A percentile compares a stretch with the other conserved stretches of the same genome.
Evolutionary conservation across 2,797 vertebrate genomes (phyloP).

Genomic region (Moxostoma hubbsi): DNA sequence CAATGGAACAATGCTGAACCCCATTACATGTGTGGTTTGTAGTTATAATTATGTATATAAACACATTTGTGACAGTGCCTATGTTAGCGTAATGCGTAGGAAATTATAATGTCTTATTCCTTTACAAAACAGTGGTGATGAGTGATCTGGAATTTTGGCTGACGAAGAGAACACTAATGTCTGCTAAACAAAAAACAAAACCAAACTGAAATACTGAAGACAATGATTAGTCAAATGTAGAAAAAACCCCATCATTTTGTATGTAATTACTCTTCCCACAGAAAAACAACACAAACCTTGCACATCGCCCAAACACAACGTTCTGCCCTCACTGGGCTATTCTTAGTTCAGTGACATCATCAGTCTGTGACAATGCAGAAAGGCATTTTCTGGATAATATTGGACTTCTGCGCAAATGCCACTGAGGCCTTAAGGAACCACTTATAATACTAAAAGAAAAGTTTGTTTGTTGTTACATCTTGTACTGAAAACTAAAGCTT

Average conservation of each 20-base stretch:
- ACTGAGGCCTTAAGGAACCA: conserved; percentile 2
- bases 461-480: not conserved
- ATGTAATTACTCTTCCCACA: conserved; percentile 43
- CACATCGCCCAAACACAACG: conserved; percentile 39
- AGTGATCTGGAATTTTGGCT: not conserved
- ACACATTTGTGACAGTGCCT: not conserved
- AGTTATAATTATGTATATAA: conserved; percentile 4
- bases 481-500: not conserved
- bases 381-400: conserved; percentile 76
- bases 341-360: conserved; percentile 74
- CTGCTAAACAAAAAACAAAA: conserved; percentile 29
- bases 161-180: conserved; percentile 11
- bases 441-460: not conserved
- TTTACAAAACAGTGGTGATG: not conserved
- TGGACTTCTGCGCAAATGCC: conserved; percentile 63
- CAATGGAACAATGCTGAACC: not conserved
- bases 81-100: not conserved
- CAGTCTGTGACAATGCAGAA: conserved; percentile 69
- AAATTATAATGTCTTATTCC: not conserved
- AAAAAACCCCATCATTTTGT: conserved; percentile 18
- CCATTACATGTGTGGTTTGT: not conserved
- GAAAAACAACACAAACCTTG: conserved; percentile 38
- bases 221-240: conserved; percentile 32
- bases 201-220: not conserved
- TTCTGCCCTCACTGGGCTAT: conserved; percentile 73